phyloP scores from a whole-genome alignment of 2,113 vertebrate genomes.

The Thermophis baileyi region DNA sequence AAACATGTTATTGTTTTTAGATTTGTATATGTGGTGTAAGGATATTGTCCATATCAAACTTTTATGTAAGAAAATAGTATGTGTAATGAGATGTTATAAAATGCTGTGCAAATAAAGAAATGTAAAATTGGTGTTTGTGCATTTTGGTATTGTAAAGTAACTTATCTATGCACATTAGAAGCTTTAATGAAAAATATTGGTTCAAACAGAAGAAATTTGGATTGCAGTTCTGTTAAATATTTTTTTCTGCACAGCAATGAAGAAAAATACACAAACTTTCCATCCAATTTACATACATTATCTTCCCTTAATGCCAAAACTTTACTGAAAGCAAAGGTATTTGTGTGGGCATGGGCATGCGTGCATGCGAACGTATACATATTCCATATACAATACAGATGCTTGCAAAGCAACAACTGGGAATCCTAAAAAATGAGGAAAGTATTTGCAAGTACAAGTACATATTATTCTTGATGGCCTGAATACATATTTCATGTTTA shows the following conservation, averaged over 20 bases:
- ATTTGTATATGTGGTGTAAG: conserved; percentile 49
- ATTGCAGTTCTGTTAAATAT: neutral
- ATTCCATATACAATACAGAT: neutral
- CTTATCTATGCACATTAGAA: neutral
- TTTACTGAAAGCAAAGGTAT: neutral
- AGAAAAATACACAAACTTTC: neutral
- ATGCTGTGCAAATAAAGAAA: conserved; percentile 56
- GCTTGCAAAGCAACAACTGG: neutral
- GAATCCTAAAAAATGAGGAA: neutral
- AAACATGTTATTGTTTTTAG: conserved; percentile 33
- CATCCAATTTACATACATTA: neutral
- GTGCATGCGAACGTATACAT: neutral
- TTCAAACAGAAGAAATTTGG: neutral
- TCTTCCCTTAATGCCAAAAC: neutral
- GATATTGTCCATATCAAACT: conserved; percentile 37
- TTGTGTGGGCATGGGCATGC: neutral
- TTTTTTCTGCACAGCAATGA: neutral
- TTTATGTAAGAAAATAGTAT: conserved; percentile 50
- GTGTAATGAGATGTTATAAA: conserved; percentile 52
- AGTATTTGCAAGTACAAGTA: neutral
- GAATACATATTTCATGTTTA: neutral
- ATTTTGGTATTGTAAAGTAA: conserved; percentile 27
- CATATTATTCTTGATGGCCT: neutral
- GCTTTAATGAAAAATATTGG: neutral
- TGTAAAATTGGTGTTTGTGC: conserved; percentile 41